A percentile compares a stretch with the other conserved stretches of the same genome.
Conservation (phyloP, 2,113 vertebrate species). For the Anoplopoma fimbria region DNA sequence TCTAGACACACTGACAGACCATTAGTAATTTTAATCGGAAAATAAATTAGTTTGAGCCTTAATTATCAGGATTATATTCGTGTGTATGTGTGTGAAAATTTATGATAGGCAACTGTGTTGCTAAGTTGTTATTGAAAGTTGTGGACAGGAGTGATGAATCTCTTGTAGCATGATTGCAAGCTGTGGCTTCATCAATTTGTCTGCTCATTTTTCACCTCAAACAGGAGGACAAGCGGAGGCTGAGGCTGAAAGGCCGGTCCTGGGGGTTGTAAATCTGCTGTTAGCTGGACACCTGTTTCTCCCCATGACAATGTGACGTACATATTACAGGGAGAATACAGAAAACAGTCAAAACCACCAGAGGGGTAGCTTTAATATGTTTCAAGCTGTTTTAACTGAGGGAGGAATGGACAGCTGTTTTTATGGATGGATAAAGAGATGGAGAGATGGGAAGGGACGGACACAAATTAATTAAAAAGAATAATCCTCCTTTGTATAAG, state of each 20-base stretch:
- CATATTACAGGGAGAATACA: constrained; percentile 1
- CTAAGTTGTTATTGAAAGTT: constrained; percentile 54
- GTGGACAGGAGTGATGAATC: constrained; percentile 45
- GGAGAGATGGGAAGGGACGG: neutral
- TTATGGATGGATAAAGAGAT: neutral
- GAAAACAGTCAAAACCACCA: neutral
- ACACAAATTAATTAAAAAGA: neutral
- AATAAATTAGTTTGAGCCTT: constrained; percentile 59
- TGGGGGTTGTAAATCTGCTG: constrained; percentile 35
- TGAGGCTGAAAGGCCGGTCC: constrained; percentile 7
- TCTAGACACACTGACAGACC: constrained; percentile 3
- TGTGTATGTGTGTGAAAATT: constrained; percentile 45
- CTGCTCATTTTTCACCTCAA: constrained; percentile 21
- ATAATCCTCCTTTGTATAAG: neutral
- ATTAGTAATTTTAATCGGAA: constrained; percentile 60
- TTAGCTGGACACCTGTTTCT: constrained; percentile 16
- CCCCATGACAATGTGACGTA: constrained; percentile 34
- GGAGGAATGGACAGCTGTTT: neutral
- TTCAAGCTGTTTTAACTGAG: neutral
- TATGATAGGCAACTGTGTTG: constrained; percentile 1
- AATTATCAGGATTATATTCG: constrained; percentile 50
- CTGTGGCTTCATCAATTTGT: constrained; percentile 35
- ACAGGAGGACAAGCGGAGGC: constrained; percentile 2
- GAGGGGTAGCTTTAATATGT: neutral
- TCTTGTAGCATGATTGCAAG: constrained; percentile 30